Conservation (phyloP, 2,797 vertebrate species). For the Anomalospiza imberbis region DNA sequence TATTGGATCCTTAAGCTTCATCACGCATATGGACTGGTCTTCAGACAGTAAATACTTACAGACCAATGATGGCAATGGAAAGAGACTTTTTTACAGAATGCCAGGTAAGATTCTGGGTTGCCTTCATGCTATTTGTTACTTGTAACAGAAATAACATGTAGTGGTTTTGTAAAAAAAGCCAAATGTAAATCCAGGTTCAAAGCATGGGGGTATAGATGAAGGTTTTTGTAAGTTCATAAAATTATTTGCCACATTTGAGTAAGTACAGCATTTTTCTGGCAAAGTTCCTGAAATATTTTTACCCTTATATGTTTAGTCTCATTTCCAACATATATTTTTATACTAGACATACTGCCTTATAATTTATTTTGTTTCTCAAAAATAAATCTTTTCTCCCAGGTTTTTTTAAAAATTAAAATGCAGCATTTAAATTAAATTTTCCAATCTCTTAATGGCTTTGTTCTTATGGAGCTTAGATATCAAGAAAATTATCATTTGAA, state of each 20-base stretch:
- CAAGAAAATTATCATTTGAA: background rate
- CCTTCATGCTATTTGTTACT: background rate
- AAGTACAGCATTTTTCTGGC: background rate
- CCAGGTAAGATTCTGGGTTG: constrained; percentile 81
- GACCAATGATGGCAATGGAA: constrained; percentile 93
- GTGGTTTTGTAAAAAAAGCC: background rate
- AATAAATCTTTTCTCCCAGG: background rate
- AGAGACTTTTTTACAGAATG: constrained; percentile 94
- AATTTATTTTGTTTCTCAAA: background rate
- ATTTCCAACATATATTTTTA: background rate
- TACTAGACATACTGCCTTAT: background rate
- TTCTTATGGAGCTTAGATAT: background rate
- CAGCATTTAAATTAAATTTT: background rate
- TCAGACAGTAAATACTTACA: constrained; percentile 94
- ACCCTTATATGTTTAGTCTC: background rate
- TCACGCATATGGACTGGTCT: constrained; percentile 99
- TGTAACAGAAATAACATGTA: background rate
- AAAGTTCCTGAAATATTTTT: background rate
- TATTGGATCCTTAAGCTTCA: constrained; percentile 89
- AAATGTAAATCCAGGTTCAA: background rate
- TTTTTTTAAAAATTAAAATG: background rate
- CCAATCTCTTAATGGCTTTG: background rate
- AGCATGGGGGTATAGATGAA: background rate
- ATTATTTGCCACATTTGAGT: background rate
- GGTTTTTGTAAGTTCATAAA: background rate